Evolutionary conservation across 2,797 vertebrate genomes (phyloP).

Genomic region (Spinus olivaceus): DNA sequence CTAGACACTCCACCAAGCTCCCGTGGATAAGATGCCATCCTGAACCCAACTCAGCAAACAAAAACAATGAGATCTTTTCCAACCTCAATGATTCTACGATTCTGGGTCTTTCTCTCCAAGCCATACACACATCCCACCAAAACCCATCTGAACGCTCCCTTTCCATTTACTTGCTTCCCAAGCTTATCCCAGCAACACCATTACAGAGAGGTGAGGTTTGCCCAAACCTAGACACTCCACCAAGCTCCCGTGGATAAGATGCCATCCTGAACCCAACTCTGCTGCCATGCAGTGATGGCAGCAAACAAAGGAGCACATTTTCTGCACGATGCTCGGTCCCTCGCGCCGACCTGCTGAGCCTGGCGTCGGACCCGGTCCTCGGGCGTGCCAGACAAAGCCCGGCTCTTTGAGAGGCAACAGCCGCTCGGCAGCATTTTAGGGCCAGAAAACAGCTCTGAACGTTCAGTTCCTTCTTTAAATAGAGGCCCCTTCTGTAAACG

Average conservation of each 20-base stretch:
- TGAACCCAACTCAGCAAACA: background rate
- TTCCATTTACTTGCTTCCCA: background rate
- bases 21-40: rapidly evolving
- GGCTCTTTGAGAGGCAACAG: conserved; percentile 30
- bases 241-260: background rate
- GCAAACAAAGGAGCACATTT: background rate
- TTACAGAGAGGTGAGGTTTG: background rate
- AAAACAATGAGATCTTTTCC: background rate
- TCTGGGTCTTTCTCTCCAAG: background rate
- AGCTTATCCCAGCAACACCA: background rate
- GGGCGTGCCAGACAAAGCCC: background rate
- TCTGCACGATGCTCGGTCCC: background rate
- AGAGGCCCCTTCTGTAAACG: conserved; percentile 66
- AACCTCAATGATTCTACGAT: rapidly evolving
- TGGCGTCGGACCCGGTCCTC: background rate
- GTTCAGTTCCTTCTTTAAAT: conserved; percentile 63
- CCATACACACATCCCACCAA: background rate
- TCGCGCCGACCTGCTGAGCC: background rate
- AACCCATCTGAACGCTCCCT: background rate
- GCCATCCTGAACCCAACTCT: background rate
- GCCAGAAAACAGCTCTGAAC: conserved; percentile 56
- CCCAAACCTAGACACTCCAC: background rate
- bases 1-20: background rate
- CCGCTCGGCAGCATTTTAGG: conserved; percentile 1
- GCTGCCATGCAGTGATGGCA: rapidly evolving